Percentiles rank a stretch among this genome's conserved stretches.
phyloP scores from a whole-genome alignment of 2,888 invertebrate genomes.

The Zeuzera pyrina region DNA sequence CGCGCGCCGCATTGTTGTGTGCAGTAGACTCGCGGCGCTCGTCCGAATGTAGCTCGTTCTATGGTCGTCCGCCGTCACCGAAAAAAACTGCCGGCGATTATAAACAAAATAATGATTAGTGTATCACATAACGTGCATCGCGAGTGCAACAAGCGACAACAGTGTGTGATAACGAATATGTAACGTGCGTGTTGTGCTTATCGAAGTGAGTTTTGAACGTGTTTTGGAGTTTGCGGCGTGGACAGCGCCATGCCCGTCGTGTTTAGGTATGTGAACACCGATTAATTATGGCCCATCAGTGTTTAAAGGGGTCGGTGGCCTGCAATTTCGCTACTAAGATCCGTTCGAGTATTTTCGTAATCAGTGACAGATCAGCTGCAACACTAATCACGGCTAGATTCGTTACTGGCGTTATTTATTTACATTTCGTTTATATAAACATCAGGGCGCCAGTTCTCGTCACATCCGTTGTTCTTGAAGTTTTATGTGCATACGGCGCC shows the following conservation, averaged over 20 bases:
- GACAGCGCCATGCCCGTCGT: slow-evolving; percentile 59
- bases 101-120: slow-evolving; percentile 69
- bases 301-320: slow-evolving; percentile 54
- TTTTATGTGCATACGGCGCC: slow-evolving; percentile 47
- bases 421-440: slow-evolving; percentile 2
- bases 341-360: slow-evolving; percentile 41
- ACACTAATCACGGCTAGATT: too few relatives aligned
- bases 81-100: slow-evolving; percentile 57
- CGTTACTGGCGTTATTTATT: not conserved
- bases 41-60: slow-evolving; percentile 38
- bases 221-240: slow-evolving; percentile 57
- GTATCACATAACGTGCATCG: slow-evolving; percentile 59
- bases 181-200: slow-evolving; percentile 66
- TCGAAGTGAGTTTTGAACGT: slow-evolving; percentile 53
- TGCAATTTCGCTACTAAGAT: slow-evolving; percentile 42
- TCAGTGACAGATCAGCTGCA: slow-evolving; percentile 36
- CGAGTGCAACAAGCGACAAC: slow-evolving; percentile 64
- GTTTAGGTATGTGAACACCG: slow-evolving; percentile 65
- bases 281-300: slow-evolving; percentile 67
- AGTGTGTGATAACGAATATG: slow-evolving; percentile 68
- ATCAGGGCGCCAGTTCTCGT: slow-evolving; percentile 19
- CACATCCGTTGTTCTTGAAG: slow-evolving; percentile 33
- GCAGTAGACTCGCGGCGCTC: slow-evolving; percentile 60
- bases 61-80: slow-evolving; percentile 36
- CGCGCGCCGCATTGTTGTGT: slow-evolving; percentile 61